Conservation (phyloP, 2,888 invertebrate genomes). For the Colletes collaris region DNA sequence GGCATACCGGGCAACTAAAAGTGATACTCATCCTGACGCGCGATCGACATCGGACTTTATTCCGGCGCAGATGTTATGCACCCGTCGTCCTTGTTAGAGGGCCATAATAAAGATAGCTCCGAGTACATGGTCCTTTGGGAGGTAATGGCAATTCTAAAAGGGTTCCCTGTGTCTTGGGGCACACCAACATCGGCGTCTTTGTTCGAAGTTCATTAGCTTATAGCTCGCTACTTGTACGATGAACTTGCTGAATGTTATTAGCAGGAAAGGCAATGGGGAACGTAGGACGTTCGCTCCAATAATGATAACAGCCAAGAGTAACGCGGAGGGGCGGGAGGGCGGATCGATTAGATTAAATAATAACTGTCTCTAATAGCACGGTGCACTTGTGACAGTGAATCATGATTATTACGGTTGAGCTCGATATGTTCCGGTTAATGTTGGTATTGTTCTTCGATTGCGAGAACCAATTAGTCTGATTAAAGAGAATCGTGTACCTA, state of each 20-base stretch:
- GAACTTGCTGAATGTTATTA: conserved; percentile 39
- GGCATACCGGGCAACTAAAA: neutral
- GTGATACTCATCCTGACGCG: conserved; percentile 2
- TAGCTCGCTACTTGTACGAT: conserved; percentile 1
- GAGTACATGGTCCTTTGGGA: conserved; percentile 16
- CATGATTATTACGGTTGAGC: neutral
- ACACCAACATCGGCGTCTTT: conserved; percentile 36
- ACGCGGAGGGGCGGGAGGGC: neutral
- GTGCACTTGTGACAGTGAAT: neutral
- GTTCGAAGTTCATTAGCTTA: conserved; percentile 49
- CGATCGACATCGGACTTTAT: conserved; percentile 8
- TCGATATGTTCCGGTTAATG: neutral
- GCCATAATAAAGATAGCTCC: conserved; percentile 28
- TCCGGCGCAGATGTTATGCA: conserved; percentile 1
- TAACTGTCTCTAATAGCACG: conserved; percentile 18
- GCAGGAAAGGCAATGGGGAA: neutral
- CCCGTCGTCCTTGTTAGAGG: conserved; percentile 1
- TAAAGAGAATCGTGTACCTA: neutral
- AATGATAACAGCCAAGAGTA: neutral
- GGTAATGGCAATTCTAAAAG: conserved; percentile 35
- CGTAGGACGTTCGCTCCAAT: conserved; percentile 23
- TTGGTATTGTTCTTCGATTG: neutral
- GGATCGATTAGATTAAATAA: conserved; percentile 30
- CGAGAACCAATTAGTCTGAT: conserved; percentile 12
- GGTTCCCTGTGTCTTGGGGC: conserved; percentile 30